A percentile compares a stretch with the other conserved stretches of the same genome.
These are phyloP conservation scores for Zaprionus africanus DNA, from an alignment of 1,140 invertebrate species.

Conservation along the genomic window DNA sequence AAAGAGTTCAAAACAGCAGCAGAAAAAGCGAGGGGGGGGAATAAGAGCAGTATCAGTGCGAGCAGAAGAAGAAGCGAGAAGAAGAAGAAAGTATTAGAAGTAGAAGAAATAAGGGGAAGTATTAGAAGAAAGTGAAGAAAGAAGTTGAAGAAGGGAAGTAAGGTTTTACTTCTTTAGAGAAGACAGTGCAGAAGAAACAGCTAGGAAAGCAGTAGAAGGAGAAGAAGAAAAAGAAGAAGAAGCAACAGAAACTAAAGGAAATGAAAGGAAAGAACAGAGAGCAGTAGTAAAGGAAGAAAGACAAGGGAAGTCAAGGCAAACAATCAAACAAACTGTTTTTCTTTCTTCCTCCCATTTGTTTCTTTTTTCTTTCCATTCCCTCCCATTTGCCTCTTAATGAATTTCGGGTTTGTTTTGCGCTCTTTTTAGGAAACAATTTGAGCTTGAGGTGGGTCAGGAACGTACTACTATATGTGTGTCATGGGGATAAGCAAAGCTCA, in stretches of 20 bases:
- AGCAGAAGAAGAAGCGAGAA: neutral
- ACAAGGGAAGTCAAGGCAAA: too few relatives aligned
- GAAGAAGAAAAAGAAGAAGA: neutral
- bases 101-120: neutral
- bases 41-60: neutral
- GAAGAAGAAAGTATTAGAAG: too few relatives aligned
- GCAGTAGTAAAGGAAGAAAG: neutral
- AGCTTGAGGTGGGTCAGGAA: neutral
- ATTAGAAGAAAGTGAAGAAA: neutral
- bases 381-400: neutral
- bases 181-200: too few relatives aligned
- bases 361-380: constrained; percentile 28
- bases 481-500: neutral
- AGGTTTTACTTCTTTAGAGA: too few relatives aligned
- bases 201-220: neutral
- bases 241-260: constrained; percentile 1
- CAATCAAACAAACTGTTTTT: constrained; percentile 33
- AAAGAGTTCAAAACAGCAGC: neutral
- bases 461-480: neutral
- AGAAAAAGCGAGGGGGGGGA: neutral
- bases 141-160: neutral
- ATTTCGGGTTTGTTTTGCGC: neutral
- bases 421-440: neutral
- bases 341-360: constrained; percentile 2
- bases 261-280: neutral